Evolutionary conservation across 1,140 invertebrate species (phyloP).

Genomic region (Ips nitidus): DNA sequence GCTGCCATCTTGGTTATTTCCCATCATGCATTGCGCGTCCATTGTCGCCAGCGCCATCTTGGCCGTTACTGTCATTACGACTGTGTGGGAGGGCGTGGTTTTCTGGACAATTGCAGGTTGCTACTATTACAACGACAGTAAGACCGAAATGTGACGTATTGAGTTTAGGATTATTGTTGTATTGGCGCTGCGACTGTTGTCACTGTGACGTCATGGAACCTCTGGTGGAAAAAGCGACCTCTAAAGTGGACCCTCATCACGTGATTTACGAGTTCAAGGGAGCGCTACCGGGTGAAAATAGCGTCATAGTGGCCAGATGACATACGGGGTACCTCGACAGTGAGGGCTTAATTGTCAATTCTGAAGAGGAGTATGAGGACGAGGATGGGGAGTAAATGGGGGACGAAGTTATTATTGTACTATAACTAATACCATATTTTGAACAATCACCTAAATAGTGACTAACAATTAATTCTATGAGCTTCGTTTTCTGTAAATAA

Average conservation of each 20-base stretch:
- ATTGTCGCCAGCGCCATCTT: constrained; percentile 26
- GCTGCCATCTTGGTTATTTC: constrained; percentile 32
- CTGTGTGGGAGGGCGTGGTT: constrained; percentile 35
- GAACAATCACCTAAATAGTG: no score
- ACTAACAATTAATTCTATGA: no score
- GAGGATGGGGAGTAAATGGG: background rate
- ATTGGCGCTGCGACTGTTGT: constrained; percentile 39
- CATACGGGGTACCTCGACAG: constrained; percentile 39
- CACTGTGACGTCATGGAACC: constrained; percentile 34
- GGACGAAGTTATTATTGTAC: no score
- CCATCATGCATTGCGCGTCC: constrained; percentile 22
- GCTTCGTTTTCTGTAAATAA: no score
- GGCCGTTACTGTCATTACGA: constrained; percentile 20
- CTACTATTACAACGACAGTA: background rate
- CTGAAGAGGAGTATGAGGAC: constrained; percentile 32
- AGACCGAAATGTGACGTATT: background rate
- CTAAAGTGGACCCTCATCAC: constrained; percentile 21
- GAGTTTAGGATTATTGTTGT: constrained; percentile 35
- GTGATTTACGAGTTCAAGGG: constrained; percentile 33
- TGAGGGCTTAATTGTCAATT: constrained; percentile 31
- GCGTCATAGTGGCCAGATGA: constrained; percentile 38
- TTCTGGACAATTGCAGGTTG: constrained; percentile 38
- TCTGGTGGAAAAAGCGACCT: constrained; percentile 20
- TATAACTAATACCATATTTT: no score
- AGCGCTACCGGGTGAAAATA: constrained; percentile 20